Conservation (phyloP, 2,113 vertebrate species). For the Neomonachus schauinslandi region DNA sequence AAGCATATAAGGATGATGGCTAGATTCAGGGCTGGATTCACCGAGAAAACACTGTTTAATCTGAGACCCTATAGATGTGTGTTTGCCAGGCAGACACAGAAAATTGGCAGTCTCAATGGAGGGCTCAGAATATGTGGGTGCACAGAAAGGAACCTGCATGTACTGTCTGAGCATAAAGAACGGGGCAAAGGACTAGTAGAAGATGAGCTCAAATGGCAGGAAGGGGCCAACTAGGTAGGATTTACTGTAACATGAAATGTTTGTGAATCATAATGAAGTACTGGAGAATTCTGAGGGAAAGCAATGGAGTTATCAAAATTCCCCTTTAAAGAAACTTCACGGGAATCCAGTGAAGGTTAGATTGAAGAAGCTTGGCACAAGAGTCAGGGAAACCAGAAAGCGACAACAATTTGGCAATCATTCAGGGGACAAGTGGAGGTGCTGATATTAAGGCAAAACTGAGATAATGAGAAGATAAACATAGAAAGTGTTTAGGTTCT, state of each 20-base stretch:
- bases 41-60: neutral
- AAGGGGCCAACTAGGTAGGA: neutral
- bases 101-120: neutral
- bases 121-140: rapidly evolving
- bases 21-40: neutral
- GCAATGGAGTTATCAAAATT: neutral
- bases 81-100: neutral
- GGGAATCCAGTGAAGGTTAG: neutral
- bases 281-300: neutral
- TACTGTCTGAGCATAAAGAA: neutral
- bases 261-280: neutral
- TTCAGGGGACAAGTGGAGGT: neutral
- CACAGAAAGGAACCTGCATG: neutral
- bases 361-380: neutral
- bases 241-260: neutral
- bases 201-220: neutral
- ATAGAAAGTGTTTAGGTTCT: neutral
- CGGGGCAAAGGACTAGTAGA: rapidly evolving
- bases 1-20: neutral
- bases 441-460: neutral
- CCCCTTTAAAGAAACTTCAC: neutral
- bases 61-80: neutral
- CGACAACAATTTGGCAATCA: neutral
- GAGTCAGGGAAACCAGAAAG: neutral
- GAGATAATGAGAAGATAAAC: neutral